Base-by-base conservation (phyloP, 2,888 invertebrate genomes). In the Mechanitis mazaeus region DNA sequence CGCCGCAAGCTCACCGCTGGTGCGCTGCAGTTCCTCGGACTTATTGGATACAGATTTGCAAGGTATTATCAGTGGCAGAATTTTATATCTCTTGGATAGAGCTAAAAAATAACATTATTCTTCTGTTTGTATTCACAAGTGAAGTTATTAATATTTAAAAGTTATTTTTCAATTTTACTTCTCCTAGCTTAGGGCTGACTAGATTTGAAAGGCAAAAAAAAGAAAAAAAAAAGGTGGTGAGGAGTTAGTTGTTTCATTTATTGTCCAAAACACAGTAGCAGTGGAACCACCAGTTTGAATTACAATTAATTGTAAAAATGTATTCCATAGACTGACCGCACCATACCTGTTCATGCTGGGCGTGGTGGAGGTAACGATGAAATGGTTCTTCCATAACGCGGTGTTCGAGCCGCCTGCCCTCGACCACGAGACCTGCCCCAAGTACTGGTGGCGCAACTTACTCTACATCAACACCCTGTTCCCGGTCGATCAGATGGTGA, bases 371-470 rank as follows among this genome's bases (percentile, higher is more conserved):
- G 93, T 97, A 55, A 92, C 94, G n/a, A 96, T 96, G 94, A 94
- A 95, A 76, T 96, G 96, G 94, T 93, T 96, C 79, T 92, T 94
- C 60, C 91, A 93, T 74, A 94, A 94, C 81, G 95, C 96, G 0
- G 94, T 96, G 47, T 96, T 96, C 80, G 96, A 96, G 78, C 95
- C 95, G 3, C 95, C 95, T 0, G 94, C 95, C 0, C 91, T 92
- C 78, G 96, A 96, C 87, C 94, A 96, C 78, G 90, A 94, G 61
- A 96, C 95, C 72, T 96, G 96, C 75, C 94, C 95, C 28, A 92
- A 94, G 71, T 96, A 94, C 80, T 96, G 96, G 96, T 96, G 96
- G 96, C 91, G 96, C 69, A 96, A 96, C 84, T 87, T 96, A 53
- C 89, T 96, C 1, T 96, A 96, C 76, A 95, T 96, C 77, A 96